A percentile compares a stretch with the other conserved stretches of the same genome.
These are phyloP conservation scores for Trematomus bernacchii DNA, from an alignment of 2,797 vertebrate genomes.

Conservation along the genomic window DNA sequence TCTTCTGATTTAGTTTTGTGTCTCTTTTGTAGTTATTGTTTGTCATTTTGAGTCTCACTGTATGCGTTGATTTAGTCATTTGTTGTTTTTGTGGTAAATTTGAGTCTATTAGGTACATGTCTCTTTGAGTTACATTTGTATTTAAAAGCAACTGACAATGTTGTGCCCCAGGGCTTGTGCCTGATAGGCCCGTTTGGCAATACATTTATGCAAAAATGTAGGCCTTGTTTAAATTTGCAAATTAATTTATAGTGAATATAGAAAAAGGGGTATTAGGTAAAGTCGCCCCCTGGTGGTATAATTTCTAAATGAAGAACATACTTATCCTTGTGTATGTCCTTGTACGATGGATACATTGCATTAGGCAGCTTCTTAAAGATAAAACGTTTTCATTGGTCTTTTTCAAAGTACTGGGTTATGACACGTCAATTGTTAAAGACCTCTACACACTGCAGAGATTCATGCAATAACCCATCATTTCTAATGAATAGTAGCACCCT, in stretches of 20 bases:
- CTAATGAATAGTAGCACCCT: neutral
- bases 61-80: too few species aligned
- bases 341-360: neutral
- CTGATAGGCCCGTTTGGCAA: too few species aligned
- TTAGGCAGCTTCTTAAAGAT: neutral
- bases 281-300: slow-evolving; percentile 52
- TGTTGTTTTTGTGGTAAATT: too few species aligned
- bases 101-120: too few species aligned
- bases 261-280: neutral
- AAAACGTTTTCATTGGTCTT: neutral
- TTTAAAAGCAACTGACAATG: too few species aligned
- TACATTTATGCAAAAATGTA: neutral
- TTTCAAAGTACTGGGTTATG: neutral
- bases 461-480: neutral
- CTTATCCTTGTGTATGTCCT: neutral
- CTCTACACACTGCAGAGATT: neutral
- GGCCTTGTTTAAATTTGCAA: neutral
- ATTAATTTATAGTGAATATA: neutral
- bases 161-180: too few species aligned
- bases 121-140: too few species aligned
- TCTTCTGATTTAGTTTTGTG: too few species aligned
- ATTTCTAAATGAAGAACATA: neutral
- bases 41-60: too few species aligned
- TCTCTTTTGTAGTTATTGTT: too few species aligned
- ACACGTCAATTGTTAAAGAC: neutral